A percentile compares a stretch with the other conserved stretches of the same genome.
phyloP scores from a whole-genome alignment of 2,888 invertebrate species.

The Phalangium opilio region DNA sequence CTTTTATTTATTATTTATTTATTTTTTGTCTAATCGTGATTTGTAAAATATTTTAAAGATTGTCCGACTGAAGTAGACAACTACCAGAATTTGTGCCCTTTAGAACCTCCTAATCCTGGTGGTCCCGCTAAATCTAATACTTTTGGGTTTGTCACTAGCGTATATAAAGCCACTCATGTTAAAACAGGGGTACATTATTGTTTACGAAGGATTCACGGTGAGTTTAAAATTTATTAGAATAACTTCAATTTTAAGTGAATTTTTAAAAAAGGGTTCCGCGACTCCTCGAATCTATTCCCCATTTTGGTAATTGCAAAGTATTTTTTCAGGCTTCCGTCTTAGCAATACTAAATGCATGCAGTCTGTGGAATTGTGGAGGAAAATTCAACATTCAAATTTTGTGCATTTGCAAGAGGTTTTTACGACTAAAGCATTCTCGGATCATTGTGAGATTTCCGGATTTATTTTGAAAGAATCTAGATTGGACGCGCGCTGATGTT shows the following conservation, averaged over 20 bases:
- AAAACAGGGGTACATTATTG: conserved; percentile 72
- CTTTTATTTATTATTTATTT: conserved; percentile 1
- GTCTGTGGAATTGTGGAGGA: conserved; percentile 81
- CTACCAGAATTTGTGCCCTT: conserved; percentile 69
- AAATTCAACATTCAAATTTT: conserved; percentile 84
- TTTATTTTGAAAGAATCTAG: conserved; percentile 1
- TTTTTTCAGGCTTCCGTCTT: conserved; percentile 55
- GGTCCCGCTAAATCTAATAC: conserved; percentile 45
- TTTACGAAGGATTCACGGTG: conserved; percentile 68
- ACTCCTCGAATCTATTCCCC: too few species aligned
- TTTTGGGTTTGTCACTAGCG: conserved; percentile 59
- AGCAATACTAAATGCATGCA: conserved; percentile 69
- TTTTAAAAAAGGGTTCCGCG: too few species aligned
- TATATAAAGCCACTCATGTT: conserved; percentile 78
- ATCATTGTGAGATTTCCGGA: conserved; percentile 52
- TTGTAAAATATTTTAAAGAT: too few species aligned
- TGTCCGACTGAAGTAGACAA: conserved; percentile 77
- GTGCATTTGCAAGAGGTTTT: conserved; percentile 83
- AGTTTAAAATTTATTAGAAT: conserved; percentile 1
- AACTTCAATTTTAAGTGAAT: too few species aligned
- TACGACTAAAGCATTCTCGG: conserved; percentile 88
- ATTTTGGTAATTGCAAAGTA: too few species aligned
- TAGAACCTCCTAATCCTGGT: conserved; percentile 44
- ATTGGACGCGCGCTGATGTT: too few species aligned
- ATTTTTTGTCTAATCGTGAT: too few species aligned